Evolutionary conservation across 2,797 vertebrate species (phyloP), one percentile per base, ranked within the genome.

Genomic region (Platyrinchus mystaceus): DNA sequence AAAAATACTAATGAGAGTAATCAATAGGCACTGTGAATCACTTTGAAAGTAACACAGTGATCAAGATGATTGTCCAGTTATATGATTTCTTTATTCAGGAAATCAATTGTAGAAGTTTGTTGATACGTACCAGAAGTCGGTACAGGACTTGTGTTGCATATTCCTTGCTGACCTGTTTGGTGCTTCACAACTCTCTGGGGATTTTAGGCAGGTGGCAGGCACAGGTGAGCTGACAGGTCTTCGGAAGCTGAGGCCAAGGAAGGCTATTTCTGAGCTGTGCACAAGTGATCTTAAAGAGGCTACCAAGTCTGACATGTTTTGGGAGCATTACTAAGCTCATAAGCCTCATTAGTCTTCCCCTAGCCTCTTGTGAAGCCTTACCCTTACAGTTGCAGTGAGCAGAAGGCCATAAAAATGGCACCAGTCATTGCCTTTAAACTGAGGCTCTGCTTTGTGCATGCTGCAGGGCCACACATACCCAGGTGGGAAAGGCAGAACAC

Each of bases 401-500:
- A 67, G 39, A 73, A 75, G 27, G 28, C 24, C 68, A 58, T 9
- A 52, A 60, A 86, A 85, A 44, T 7, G 21, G 15, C 21, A 64
- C 7, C 7, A 10, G 9, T 6, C 24, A 55, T 24, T 41, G 7
- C 9, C 67, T 43, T 53, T 30, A 32, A 69, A 52, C 5, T 6
- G 13, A 52, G 32, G 9, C 13, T 74, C 34, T 80, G 21, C 49
- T 81, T 13, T 53, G 5, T n/a, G 21, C 21, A 21, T 3, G 2
- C 30, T 69, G 34, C 4, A 5, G 17, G n/a, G 37, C 15, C 7
- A 1, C 12, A 19, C 0, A 0, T 2, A 4, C 26, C 13, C 10
- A 46, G 19, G 14, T 14, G 27, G 12, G 30, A 71, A 46, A 71
- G 32, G 23, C 8, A 47, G 37, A 47, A 47, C 21, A 27, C 12